Conservation (phyloP, 2,797 vertebrate species). For the Erethizon dorsatum region DNA sequence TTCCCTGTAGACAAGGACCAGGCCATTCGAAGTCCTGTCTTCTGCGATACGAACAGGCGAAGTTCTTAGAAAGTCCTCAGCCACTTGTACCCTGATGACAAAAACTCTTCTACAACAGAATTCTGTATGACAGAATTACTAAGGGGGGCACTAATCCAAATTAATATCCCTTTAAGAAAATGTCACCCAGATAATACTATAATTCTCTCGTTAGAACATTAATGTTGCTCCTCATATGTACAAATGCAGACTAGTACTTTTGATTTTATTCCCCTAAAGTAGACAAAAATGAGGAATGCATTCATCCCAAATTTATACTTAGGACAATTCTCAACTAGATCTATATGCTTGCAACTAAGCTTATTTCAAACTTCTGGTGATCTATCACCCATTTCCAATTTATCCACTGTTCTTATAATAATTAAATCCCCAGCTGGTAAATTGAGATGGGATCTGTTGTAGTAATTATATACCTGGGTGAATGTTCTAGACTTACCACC, state of each 20-base stretch:
- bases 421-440: neutral
- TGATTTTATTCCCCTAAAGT: neutral
- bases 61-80: neutral
- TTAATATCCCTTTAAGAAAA: neutral
- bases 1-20: neutral
- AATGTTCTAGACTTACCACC: neutral
- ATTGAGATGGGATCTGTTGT: neutral
- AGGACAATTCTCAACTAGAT: neutral
- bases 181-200: neutral
- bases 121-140: neutral
- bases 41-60: accelerated
- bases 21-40: neutral
- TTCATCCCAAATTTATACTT: neutral
- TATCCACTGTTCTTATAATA: neutral
- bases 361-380: neutral
- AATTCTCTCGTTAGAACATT: neutral
- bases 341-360: neutral
- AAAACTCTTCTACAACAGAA: neutral
- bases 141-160: neutral
- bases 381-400: neutral
- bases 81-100: neutral
- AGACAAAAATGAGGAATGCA: neutral
- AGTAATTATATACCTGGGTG: neutral
- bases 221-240: neutral
- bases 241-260: neutral